phyloP scores from a whole-genome alignment of 2,797 vertebrate genomes.

The Lacerta agilis region DNA sequence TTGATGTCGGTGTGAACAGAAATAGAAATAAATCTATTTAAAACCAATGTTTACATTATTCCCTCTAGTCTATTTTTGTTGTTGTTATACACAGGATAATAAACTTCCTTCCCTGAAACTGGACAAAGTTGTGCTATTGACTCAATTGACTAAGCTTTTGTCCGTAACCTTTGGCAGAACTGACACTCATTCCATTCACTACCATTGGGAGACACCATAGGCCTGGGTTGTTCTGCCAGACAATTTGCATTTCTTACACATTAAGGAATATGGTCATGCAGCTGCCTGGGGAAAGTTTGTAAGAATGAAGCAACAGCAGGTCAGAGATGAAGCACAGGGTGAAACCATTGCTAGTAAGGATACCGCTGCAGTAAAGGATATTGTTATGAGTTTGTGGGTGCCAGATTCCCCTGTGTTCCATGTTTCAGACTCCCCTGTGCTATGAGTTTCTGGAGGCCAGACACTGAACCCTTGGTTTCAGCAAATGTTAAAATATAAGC shows the following conservation, averaged over 20 bases:
- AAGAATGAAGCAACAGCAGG: conserved; percentile 9
- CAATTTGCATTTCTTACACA: conserved; percentile 6
- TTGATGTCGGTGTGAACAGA: conserved; percentile 35
- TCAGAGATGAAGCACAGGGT: neutral
- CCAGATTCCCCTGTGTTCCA: too few relatives aligned
- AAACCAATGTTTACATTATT: neutral
- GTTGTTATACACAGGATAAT: neutral
- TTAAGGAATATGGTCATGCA: neutral
- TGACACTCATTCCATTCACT: neutral
- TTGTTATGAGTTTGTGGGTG: too few relatives aligned
- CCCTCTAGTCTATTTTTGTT: neutral
- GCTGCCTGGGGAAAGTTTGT: conserved; percentile 10
- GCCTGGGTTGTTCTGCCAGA: neutral
- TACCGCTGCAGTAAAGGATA: neutral
- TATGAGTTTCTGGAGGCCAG: too few relatives aligned
- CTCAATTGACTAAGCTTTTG: neutral
- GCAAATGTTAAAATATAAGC: too few relatives aligned
- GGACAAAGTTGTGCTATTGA: neutral
- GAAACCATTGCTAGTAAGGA: neutral
- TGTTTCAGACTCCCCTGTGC: too few relatives aligned
- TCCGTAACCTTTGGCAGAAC: neutral
- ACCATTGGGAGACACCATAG: neutral
- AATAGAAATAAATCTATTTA: conserved; percentile 16
- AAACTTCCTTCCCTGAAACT: neutral
- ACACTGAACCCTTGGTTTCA: too few relatives aligned